These are phyloP conservation scores for Oryctolagus cuniculus DNA, from an alignment of 2,113 vertebrate species.

Conservation along the genomic window mOryCun1.1 NC_091436.1:2984501-2985000, in stretches of 20 bases:
- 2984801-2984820: neutral
- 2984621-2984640: neutral
- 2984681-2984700: too few species aligned
- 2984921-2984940: neutral
- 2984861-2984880: too few species aligned
- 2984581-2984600: neutral
- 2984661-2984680: neutral
- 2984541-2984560: neutral
- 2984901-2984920: too few species aligned
- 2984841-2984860: fast-evolving
- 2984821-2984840: neutral
- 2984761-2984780: neutral
- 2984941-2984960: neutral
- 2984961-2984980: neutral
- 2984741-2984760: fast-evolving
- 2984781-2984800: fast-evolving
- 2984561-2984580: neutral
- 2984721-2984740: fast-evolving
- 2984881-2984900: too few species aligned
- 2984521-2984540: neutral
- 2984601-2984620: neutral
- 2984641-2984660: fast-evolving
- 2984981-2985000: neutral
- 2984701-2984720: too few species aligned
- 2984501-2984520: too few species aligned